Conservation (phyloP, 2,113 vertebrate species). For the Isichthys henryi region DNA sequence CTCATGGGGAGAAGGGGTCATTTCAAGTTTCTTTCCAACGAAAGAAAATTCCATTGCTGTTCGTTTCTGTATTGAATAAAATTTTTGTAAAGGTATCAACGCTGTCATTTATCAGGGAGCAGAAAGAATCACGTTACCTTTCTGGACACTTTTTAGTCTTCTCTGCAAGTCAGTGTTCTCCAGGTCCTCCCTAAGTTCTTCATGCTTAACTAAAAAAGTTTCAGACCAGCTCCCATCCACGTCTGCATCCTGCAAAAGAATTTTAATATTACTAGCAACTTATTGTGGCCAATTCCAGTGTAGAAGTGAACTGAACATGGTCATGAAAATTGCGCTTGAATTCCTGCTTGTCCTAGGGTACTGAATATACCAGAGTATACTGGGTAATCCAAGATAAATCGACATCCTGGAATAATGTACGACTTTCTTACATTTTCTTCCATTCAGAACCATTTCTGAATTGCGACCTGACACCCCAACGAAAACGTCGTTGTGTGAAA, state of each 20-base stretch:
- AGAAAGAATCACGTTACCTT: not conserved
- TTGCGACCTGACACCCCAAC: not conserved
- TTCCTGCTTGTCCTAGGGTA: not conserved
- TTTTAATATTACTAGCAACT: not conserved
- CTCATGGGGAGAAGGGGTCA: not conserved
- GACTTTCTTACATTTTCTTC: not conserved
- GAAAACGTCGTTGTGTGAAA: not conserved
- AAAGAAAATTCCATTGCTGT: not conserved
- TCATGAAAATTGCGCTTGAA: not conserved
- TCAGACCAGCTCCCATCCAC: not conserved
- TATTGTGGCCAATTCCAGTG: not conserved
- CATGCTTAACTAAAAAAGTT: not conserved
- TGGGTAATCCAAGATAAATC: not conserved
- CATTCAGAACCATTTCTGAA: not conserved
- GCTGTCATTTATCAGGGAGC: not conserved
- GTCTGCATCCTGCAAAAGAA: not conserved
- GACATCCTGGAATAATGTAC: not conserved
- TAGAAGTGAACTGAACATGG: not conserved
- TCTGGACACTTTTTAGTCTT: not conserved
- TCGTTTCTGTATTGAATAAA: not conserved
- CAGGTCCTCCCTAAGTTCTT: not conserved
- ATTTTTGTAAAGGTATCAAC: not conserved
- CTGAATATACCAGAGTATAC: not conserved
- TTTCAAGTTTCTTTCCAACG: not conserved
- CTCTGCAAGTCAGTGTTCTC: not conserved